A percentile compares a stretch with the other conserved stretches of the same genome.
Evolutionary conservation across 2,797 vertebrate genomes (phyloP).

Genomic region (Chelon labrosus): DNA sequence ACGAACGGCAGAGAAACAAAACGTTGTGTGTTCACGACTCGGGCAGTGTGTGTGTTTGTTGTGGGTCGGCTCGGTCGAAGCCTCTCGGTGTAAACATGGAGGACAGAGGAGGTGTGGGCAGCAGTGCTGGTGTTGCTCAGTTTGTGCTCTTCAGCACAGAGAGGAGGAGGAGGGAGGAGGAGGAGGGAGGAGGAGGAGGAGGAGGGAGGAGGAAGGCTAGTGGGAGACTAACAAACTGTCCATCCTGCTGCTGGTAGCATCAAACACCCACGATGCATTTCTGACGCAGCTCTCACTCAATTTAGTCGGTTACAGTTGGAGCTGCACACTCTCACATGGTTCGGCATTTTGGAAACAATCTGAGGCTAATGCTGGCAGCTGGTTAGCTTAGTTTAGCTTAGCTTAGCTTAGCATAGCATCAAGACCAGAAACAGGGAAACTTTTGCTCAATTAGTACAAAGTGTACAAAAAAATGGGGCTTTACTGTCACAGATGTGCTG

Average conservation of each 20-base stretch:
- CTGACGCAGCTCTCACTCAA: too few relatives aligned
- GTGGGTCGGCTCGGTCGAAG: conserved; percentile 25
- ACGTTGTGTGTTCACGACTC: not conserved
- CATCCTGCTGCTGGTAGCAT: conserved; percentile 59
- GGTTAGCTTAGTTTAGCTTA: too few relatives aligned
- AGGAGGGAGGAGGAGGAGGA: not conserved
- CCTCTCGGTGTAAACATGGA: conserved; percentile 61
- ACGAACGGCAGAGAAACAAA: too few relatives aligned
- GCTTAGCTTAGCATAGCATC: too few relatives aligned
- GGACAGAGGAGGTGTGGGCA: conserved; percentile 65
- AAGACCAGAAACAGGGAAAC: too few relatives aligned
- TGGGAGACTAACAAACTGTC: conserved; percentile 44
- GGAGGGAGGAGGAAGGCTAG: conserved; percentile 14
- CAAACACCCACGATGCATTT: conserved; percentile 38
- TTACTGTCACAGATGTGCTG: too few relatives aligned
- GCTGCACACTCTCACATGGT: too few relatives aligned
- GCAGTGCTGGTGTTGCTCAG: conserved; percentile 71
- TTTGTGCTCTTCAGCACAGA: conserved; percentile 62
- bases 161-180: conserved; percentile 19
- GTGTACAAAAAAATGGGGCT: too few relatives aligned
- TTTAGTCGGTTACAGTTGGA: too few relatives aligned
- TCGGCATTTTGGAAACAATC: too few relatives aligned
- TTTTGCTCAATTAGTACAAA: too few relatives aligned
- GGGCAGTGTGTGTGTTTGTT: conserved; percentile 12
- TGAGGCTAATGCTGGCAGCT: too few relatives aligned